Evolutionary conservation across 2,888 invertebrate species (phyloP).

Genomic region (Drosophila melanocephala): DNA sequence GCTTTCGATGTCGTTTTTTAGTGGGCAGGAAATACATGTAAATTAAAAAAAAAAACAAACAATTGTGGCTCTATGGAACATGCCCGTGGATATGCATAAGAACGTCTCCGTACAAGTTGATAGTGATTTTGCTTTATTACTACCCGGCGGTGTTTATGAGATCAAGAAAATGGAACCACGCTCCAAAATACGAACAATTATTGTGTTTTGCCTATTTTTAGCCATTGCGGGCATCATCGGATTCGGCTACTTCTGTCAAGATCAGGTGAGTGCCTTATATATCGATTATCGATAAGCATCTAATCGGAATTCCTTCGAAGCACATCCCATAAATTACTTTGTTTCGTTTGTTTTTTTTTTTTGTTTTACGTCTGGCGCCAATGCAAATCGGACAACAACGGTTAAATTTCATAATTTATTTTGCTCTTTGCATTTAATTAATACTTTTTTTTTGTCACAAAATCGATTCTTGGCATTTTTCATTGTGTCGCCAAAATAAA

Average conservation of each 20-base stretch:
- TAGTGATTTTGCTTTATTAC: conserved; percentile 92
- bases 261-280: conserved; percentile 88
- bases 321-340: conserved; percentile 48
- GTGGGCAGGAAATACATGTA: conserved; percentile 2
- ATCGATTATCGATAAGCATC: conserved; percentile 20
- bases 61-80: conserved; percentile 68
- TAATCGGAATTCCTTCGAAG: conserved; percentile 28
- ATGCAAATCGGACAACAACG: conserved; percentile 68
- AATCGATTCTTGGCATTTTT: conserved; percentile 31
- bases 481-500: conserved; percentile 3
- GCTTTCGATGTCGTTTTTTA: conserved; percentile 6
- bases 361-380: conserved; percentile 65
- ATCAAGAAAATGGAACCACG: conserved; percentile 94
- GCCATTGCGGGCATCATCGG: conserved; percentile 95
- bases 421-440: conserved; percentile 64
- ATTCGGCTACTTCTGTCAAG: conserved; percentile 95
- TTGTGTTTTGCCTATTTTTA: conserved; percentile 92
- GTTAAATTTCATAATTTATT: conserved; percentile 69
- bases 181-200: conserved; percentile 92
- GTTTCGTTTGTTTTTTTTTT: conserved; percentile 1
- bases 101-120: conserved; percentile 94
- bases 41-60: conserved; percentile 8
- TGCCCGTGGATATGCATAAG: conserved; percentile 88
- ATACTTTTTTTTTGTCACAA: conserved; percentile 33
- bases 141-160: conserved; percentile 92